phyloP scores from a whole-genome alignment of 2,888 invertebrate species.

The Mallateleia sp. region DNA sequence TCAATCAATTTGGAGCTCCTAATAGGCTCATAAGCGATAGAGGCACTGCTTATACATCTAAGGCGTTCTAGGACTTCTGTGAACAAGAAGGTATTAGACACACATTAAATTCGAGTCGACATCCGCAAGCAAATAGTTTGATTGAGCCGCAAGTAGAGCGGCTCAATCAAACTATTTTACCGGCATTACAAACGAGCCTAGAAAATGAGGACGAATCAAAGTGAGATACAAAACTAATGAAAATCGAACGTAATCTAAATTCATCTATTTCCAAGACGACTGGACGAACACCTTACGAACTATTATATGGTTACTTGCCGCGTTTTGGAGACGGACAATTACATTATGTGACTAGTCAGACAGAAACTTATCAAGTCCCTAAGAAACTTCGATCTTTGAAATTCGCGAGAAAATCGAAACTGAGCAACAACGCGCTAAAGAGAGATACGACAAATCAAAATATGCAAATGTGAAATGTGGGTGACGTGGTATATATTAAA shows the following conservation, averaged over 20 bases:
- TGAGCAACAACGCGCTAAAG: background rate
- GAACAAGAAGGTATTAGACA: no score
- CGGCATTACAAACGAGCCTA: no score
- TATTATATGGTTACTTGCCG: constrained; percentile 69
- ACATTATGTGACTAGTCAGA: background rate
- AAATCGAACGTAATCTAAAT: no score
- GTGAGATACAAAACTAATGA: no score
- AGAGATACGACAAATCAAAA: background rate
- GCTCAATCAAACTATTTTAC: no score
- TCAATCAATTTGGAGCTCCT: constrained; percentile 28
- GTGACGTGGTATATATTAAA: background rate
- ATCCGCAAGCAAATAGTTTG: no score
- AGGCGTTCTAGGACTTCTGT: no score
- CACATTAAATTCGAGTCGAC: no score
- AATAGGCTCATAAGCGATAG: no score
- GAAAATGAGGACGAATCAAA: no score
- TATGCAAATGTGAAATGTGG: background rate
- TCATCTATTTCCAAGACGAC: constrained; percentile 64
- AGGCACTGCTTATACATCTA: no score
- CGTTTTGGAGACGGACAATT: constrained; percentile 48
- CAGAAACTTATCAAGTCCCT: constrained; percentile 46
- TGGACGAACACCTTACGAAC: constrained; percentile 63
- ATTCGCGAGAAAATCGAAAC: background rate
- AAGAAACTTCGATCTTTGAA: background rate
- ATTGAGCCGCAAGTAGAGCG: no score